Base-by-base conservation (phyloP, 2,888 invertebrate species). In the Craniophora ligustri region DNA sequence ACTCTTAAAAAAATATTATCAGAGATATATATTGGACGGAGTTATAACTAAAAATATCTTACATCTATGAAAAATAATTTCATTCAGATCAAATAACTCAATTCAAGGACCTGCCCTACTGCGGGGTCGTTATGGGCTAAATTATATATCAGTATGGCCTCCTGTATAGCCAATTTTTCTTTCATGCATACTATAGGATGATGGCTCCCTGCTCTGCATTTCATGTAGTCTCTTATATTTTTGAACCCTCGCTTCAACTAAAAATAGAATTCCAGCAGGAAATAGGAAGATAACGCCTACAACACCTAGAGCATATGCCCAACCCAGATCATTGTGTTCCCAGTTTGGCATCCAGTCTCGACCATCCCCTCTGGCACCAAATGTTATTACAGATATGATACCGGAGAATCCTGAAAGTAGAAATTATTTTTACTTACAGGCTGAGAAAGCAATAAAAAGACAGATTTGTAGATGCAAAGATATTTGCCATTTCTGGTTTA, bases 291-390 rank as follows among this genome's bases (percentile, higher is more conserved):
- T 92, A 0, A 97, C 96, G 1, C 98, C 98, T 34, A 98, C 89
- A 1, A 96, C 97, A 13, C 95, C 98, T 26, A 99, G 91, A 0
- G 97, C 99, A 89, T 95, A 99, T 0, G 98, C 97, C 98, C 98
- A 99, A 8, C 98, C 97, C 47, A 99, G 95, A 84, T 98, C 97
- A 89, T 99, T 99, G 84, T 98, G 97, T 77, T 99, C 97, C 97
- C 98, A 98, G 78, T 98, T 96, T 0, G 99, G 98, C 97, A 99
- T 98, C 97, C 98, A 98, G 79, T 97, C 98, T 66, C 99, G 94
- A 3, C 97, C 96, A 87, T 98, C 98, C 3, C 98, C 98, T 82
- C 96, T 95, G 0, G 96, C 96, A 28, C 98, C 99, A 88, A 99
- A 99, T 50, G 97, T 96, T 2, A 97, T 95, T 0, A 98, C 96